A percentile compares a stretch with the other conserved stretches of the same genome.
phyloP scores from a whole-genome alignment of 2,113 vertebrate genomes.

The Cebidichthys violaceus region DNA sequence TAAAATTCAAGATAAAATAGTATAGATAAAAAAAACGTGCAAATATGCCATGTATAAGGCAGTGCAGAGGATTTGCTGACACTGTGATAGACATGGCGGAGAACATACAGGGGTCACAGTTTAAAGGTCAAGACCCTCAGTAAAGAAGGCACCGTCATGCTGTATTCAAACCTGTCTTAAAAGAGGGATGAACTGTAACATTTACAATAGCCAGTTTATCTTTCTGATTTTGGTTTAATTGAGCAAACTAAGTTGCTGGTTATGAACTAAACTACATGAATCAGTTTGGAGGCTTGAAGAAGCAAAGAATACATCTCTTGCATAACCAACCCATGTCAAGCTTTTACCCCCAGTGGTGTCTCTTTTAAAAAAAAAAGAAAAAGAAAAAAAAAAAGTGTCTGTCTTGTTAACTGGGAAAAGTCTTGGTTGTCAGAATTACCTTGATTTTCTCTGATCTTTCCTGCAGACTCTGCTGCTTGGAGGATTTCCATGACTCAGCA shows the following conservation, averaged over 20 bases:
- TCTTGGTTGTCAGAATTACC: slow-evolving; percentile 68
- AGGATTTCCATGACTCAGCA: slow-evolving; percentile 73
- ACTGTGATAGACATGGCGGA: background rate
- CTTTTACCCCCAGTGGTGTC: slow-evolving; percentile 1
- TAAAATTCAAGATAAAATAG: background rate
- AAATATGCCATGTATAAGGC: background rate
- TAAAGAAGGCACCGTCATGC: background rate
- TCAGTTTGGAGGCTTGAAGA: background rate
- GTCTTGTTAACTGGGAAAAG: slow-evolving; percentile 24
- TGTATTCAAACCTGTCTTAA: background rate
- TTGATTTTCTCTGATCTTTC: slow-evolving; percentile 80
- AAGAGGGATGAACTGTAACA: background rate
- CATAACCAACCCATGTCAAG: slow-evolving; percentile 23
- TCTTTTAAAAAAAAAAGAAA: background rate
- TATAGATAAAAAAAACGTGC: background rate
- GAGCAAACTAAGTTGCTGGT: background rate
- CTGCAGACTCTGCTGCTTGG: slow-evolving; percentile 72
- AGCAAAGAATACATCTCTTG: background rate
- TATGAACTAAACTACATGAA: background rate
- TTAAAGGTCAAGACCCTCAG: background rate
- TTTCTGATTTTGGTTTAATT: background rate
- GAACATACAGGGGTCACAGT: background rate
- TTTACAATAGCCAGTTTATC: background rate
- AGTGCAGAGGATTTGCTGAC: background rate
- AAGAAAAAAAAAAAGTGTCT: background rate